Conservation (phyloP, 2,888 invertebrate genomes). For the Bombylius discolor region DNA sequence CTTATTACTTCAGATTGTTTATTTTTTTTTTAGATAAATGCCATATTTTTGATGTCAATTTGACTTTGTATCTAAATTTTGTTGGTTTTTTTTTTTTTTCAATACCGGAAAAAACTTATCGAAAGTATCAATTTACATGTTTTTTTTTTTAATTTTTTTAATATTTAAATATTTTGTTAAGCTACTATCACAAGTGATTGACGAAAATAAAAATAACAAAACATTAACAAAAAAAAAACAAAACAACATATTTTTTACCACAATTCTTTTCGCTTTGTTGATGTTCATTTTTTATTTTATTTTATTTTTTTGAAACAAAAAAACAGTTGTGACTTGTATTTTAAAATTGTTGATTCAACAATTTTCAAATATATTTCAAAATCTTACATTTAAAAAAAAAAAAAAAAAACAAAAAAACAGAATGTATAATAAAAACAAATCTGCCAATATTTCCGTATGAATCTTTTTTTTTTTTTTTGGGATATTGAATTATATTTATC, state of each 20-base stretch:
- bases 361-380: background rate
- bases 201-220: no score
- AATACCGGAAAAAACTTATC: background rate
- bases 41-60: no score
- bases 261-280: no score
- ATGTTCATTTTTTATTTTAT: no score
- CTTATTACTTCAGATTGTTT: no score
- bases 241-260: no score
- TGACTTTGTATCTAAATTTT: no score
- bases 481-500: background rate
- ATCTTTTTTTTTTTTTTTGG: no score
- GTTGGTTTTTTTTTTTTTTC: no score
- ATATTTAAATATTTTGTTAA: background rate
- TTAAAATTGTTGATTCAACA: background rate
- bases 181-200: no score
- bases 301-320: background rate
- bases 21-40: no score
- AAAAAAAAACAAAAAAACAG: background rate
- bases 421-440: background rate
- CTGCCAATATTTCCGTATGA: background rate
- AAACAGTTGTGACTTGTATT: background rate
- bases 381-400: background rate
- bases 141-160: background rate
- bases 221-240: no score
- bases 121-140: background rate